Conservation (phyloP, 64 coral and sea anemone genomes). For the Actinia equina region DNA sequence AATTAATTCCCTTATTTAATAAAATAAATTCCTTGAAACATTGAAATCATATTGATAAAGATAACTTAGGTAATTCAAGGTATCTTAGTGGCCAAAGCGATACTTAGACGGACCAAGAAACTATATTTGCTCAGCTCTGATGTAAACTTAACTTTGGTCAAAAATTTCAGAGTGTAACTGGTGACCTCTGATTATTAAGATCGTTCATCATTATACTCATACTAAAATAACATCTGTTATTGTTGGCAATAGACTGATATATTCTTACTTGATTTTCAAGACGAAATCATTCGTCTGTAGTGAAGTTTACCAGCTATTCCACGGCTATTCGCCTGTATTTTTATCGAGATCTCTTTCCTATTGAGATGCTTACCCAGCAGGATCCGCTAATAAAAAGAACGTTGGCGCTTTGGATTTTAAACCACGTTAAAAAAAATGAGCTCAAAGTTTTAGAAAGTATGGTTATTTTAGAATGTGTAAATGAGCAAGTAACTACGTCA, state of each 20-base stretch:
- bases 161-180: not conserved
- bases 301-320: not conserved
- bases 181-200: not conserved
- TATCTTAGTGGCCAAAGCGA: not conserved
- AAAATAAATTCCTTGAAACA: not conserved
- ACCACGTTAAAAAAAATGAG: not conserved
- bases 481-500: slow-evolving; percentile 1
- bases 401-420: not conserved
- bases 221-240: not conserved
- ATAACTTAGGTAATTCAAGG: not conserved
- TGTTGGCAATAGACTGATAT: not conserved
- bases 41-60: not conserved
- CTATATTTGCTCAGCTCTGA: not conserved
- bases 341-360: not conserved
- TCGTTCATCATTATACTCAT: not conserved
- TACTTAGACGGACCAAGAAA: not conserved
- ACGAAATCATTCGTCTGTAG: slow-evolving; percentile 7
- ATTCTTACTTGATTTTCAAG: not conserved
- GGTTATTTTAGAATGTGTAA: not conserved
- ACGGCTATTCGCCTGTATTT: not conserved
- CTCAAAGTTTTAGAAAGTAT: not conserved
- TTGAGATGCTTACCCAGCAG: not conserved
- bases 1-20: not conserved
- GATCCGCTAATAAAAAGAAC: not conserved
- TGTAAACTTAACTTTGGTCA: too few species aligned